Conservation (phyloP, 2,888 invertebrate species). For the Drosophila tanythrix region DNA sequence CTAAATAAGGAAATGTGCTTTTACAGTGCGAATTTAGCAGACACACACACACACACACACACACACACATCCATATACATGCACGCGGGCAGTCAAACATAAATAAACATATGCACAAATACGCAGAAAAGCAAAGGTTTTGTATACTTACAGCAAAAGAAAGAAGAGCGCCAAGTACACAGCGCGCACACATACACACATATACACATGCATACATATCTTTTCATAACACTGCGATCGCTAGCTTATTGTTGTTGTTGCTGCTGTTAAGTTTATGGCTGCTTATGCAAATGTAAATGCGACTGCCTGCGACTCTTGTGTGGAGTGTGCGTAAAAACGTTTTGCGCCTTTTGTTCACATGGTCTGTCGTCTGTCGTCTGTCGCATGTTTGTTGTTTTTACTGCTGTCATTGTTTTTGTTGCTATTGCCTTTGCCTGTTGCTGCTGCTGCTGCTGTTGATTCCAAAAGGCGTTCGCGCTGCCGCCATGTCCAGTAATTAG, state of each 20-base stretch:
- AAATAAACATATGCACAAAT: conserved; percentile 22
- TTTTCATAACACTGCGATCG: conserved; percentile 47
- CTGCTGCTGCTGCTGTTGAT: conserved; percentile 42
- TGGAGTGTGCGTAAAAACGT: conserved; percentile 75
- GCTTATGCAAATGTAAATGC: conserved; percentile 77
- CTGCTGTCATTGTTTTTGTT: conserved; percentile 27
- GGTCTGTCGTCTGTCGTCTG: conserved; percentile 46
- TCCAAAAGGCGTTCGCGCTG: conserved; percentile 66
- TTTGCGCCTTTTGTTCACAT: conserved; percentile 80
- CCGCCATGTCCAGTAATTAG: conserved; percentile 80
- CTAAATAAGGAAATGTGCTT: conserved; percentile 59
- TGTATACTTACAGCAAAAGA: conserved; percentile 19
- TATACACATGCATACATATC: conserved; percentile 3
- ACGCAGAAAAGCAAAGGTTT: conserved; percentile 41
- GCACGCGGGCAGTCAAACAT: background rate
- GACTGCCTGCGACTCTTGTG: conserved; percentile 42
- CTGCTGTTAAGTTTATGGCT: conserved; percentile 67
- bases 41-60: background rate
- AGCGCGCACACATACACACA: conserved; percentile 3
- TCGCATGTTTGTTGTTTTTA: conserved; percentile 21
- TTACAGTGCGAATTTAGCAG: conserved; percentile 34
- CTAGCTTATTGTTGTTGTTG: conserved; percentile 21
- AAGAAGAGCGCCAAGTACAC: conserved; percentile 44
- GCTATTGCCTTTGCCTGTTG: conserved; percentile 27
- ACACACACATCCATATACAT: background rate